Conservation (phyloP, 2,797 vertebrate species). For the Sphenopsis melanotis region DNA sequence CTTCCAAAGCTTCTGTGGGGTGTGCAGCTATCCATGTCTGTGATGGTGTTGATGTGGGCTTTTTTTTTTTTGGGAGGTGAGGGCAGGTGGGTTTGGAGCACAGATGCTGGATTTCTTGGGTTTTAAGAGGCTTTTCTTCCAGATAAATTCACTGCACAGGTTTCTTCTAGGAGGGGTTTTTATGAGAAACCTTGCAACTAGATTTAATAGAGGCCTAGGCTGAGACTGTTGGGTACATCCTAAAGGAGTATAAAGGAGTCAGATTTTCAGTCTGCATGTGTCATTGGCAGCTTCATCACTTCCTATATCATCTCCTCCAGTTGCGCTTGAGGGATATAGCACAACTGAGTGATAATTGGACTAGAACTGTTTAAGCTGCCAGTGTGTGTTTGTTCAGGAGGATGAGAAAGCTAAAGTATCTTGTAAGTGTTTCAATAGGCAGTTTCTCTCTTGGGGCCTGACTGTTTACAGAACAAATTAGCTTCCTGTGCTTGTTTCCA, state of each 20-base stretch:
- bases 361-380: background rate
- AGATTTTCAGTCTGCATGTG: background rate
- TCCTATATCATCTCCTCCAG: background rate
- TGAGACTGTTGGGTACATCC: background rate
- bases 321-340: background rate
- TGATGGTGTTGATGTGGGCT: background rate
- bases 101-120: background rate
- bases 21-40: accelerated
- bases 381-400: background rate
- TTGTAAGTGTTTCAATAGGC: background rate
- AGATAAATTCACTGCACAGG: background rate
- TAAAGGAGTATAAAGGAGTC: background rate
- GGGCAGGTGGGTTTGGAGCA: background rate
- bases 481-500: background rate
- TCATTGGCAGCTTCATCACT: background rate
- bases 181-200: background rate
- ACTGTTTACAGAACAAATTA: constrained; percentile 10
- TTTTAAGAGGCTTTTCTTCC: background rate
- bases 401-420: background rate
- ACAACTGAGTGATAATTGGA: background rate
- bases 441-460: background rate
- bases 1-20: background rate
- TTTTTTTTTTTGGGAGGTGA: accelerated
- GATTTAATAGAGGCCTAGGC: background rate
- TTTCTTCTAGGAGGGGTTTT: background rate